Base-by-base conservation (phyloP, 37 sponge, comb jelly and placozoan genomes). In the Mnemiopsis leidyi region DNA sequence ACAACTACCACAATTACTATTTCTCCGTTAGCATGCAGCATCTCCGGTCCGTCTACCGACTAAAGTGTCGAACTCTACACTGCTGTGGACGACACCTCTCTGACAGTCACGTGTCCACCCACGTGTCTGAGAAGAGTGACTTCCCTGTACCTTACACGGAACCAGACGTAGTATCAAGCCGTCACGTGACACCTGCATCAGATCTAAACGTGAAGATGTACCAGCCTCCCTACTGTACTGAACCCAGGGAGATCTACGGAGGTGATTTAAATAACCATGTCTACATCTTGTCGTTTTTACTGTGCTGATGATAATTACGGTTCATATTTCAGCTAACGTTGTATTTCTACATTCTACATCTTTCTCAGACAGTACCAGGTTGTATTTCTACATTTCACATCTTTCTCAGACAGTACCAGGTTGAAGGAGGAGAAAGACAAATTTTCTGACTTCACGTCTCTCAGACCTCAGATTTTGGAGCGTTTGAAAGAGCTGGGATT, bases 81-180 rank as follows among this genome's bases (percentile, higher is more conserved):
- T 69, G 73, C 73, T 69, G 73, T 69, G 29, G 73, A 23, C 73
- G 73, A 69, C 73, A 69, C n/a, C 73, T 69, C 2, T n/a, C 73
- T 28, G 73, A 69, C n/a, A 13, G 61, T 48, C 61, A 48, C 61
- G 61, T 48, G 61, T 18, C 61, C 5, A 13, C 9, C 13, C 9
- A 13, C 13, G 9, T 18, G 9, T 5, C 13, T 5, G 13, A 5
- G 9, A 13, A 13, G 5, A 5, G 5, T 13, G 13, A 5, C 13
- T 48, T 13, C 61, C 13, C 61, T 18, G 9, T 48, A 5, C 61
- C 28, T 20, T 25, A 69, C 73, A 23, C 73, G 2, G 73, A 69
- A 25, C 18, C 9, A 61, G 68, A 61, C n/a, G 61, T 13, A 48
- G 61, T 48, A 69, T 28, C 73, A 5, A 69, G n/a, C 28, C 9